These are phyloP conservation scores for Tyria jacobaeae DNA, from an alignment of 2,888 invertebrate genomes.

Conservation along the genomic window DNA sequence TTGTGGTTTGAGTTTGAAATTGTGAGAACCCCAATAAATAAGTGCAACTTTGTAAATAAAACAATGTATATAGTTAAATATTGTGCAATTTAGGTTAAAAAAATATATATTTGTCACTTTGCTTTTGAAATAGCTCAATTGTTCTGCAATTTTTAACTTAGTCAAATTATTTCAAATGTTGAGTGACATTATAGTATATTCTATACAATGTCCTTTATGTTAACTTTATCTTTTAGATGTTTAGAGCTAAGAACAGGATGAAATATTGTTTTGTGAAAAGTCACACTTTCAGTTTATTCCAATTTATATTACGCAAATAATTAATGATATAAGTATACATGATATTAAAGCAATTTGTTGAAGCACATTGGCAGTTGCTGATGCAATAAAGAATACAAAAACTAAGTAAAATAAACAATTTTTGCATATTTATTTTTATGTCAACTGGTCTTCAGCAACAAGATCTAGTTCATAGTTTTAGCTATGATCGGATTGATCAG, in stretches of 20 bases:
- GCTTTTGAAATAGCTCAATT: conserved; percentile 23
- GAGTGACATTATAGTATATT: conserved; percentile 27
- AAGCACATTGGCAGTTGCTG: not conserved
- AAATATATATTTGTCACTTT: conserved; percentile 27
- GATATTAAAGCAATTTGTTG: conserved; percentile 13
- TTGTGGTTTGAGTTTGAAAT: conserved; percentile 7
- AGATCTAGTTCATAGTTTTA: conserved; percentile 21
- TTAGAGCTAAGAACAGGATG: conserved; percentile 32
- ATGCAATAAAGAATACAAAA: not conserved
- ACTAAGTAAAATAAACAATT: not conserved
- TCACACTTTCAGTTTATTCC: conserved; percentile 19
- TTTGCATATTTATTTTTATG: conserved; percentile 9
- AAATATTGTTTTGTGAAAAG: conserved; percentile 36
- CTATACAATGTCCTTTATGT: conserved; percentile 23
- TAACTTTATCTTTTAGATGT: conserved; percentile 2
- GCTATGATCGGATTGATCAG: conserved; percentile 1
- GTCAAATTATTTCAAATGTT: conserved; percentile 26
- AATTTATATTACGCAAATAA: conserved; percentile 15
- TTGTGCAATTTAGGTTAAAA: conserved; percentile 47
- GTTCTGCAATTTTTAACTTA: conserved; percentile 10
- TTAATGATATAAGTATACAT: conserved; percentile 20
- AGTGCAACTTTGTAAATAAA: conserved; percentile 36
- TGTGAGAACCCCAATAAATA: conserved; percentile 4
- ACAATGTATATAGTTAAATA: conserved; percentile 35
- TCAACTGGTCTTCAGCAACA: conserved; percentile 13